These are phyloP conservation scores for Ectobius pallidus DNA, from an alignment of 2,888 invertebrate species.

Conservation along the genomic window DNA sequence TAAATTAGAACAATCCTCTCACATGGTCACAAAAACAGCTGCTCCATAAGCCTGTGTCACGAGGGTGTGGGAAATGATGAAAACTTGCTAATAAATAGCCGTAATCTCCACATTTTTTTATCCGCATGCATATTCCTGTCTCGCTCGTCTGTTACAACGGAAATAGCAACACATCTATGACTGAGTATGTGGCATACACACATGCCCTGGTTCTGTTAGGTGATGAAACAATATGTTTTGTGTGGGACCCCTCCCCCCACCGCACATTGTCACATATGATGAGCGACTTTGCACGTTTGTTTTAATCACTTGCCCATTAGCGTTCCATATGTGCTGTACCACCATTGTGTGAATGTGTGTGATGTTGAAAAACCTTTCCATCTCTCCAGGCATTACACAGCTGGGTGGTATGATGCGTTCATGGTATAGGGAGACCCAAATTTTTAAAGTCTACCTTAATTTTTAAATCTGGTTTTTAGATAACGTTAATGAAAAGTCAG, in stretches of 20 bases:
- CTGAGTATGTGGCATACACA: slow-evolving; percentile 27
- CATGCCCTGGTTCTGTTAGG: slow-evolving; percentile 15
- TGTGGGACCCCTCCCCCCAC: not conserved
- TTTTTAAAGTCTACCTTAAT: too few species aligned
- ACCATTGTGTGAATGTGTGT: not conserved
- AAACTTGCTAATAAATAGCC: slow-evolving; percentile 24
- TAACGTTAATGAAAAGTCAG: too few species aligned
- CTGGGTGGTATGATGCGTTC: not conserved
- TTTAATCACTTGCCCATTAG: slow-evolving; percentile 21
- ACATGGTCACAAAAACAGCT: too few species aligned
- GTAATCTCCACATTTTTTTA: slow-evolving; percentile 5
- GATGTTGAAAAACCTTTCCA: slow-evolving; percentile 19
- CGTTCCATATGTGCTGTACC: slow-evolving; percentile 7
- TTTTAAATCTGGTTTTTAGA: too few species aligned
- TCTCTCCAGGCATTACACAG: slow-evolving; percentile 3
- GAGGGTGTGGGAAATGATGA: not conserved
- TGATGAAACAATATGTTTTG: slow-evolving; percentile 29
- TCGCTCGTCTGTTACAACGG: slow-evolving; percentile 9
- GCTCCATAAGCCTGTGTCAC: too few species aligned
- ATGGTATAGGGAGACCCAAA: not conserved
- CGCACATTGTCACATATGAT: slow-evolving; percentile 21
- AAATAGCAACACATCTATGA: slow-evolving; percentile 23
- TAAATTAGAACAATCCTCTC: too few species aligned
- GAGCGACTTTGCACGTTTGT: slow-evolving; percentile 22
- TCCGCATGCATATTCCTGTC: not conserved